A percentile compares a stretch with the other conserved stretches of the same genome.
Evolutionary conservation across 2,113 vertebrate genomes (phyloP).

Genomic region (Semnornis frantzii): DNA sequence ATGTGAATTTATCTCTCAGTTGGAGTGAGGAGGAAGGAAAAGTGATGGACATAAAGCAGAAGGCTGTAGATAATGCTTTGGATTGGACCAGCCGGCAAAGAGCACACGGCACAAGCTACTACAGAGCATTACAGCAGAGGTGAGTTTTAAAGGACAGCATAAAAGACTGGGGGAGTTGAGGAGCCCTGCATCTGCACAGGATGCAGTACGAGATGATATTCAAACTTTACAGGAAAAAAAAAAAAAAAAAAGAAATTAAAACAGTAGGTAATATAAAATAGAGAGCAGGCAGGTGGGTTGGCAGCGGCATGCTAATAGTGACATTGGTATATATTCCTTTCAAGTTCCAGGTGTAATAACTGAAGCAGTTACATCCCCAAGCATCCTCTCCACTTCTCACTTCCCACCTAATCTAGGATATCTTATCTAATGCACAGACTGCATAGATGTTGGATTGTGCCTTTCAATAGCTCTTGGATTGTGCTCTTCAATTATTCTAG

Average conservation of each 20-base stretch:
- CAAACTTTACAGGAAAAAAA: not conserved
- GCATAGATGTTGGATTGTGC: not conserved
- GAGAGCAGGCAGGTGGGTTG: not conserved
- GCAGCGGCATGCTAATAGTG: not conserved
- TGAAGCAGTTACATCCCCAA: not conserved
- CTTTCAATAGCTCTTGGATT: not conserved
- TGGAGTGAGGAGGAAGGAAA: not conserved
- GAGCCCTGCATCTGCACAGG: not conserved
- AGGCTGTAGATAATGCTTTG: not conserved
- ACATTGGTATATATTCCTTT: not conserved
- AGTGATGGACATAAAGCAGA: not conserved
- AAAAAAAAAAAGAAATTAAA: not conserved
- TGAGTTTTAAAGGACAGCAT: not conserved
- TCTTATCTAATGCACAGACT: fast-evolving
- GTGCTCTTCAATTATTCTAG: not conserved
- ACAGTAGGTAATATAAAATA: not conserved
- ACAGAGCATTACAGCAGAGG: not conserved
- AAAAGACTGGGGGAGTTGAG: not conserved
- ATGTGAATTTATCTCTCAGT: not conserved
- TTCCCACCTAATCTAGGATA: not conserved
- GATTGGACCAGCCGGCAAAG: not conserved
- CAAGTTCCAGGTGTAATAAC: not conserved
- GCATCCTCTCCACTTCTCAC: not conserved
- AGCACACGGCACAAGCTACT: not conserved
- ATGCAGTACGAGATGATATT: not conserved